phyloP scores from a whole-genome alignment of 2,888 invertebrate species.

The Pseudococcus longispinus region DNA sequence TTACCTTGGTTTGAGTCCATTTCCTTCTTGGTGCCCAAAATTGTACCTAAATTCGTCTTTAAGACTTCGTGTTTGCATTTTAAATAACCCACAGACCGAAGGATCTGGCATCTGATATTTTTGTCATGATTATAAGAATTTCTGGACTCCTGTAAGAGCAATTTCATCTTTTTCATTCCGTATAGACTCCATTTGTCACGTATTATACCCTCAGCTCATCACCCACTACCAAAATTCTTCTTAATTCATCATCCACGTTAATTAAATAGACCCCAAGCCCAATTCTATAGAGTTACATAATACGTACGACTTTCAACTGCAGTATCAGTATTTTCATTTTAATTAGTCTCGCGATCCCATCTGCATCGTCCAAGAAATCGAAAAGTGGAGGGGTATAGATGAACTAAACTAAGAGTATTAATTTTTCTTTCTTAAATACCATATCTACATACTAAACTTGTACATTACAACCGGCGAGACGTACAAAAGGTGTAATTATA shows the following conservation, averaged over 20 bases:
- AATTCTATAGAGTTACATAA: neutral
- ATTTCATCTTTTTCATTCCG: neutral
- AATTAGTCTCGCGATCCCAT: neutral
- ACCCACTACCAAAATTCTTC: neutral
- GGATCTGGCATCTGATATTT: neutral
- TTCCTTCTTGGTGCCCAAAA: neutral
- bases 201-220: neutral
- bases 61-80: neutral
- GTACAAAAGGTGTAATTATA: slow-evolving; percentile 10
- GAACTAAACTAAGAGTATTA: neutral
- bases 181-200: neutral
- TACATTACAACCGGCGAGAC: neutral
- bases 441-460: no score
- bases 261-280: neutral
- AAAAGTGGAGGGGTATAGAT: neutral
- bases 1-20: neutral
- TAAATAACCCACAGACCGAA: neutral
- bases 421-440: neutral
- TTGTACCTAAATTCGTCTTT: no score
- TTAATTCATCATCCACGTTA: neutral
- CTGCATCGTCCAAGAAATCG: neutral
- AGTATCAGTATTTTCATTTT: neutral
- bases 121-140: neutral
- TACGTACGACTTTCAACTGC: neutral
- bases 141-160: neutral